A percentile compares a stretch with the other conserved stretches of the same genome.
These are phyloP conservation scores for Neoitamus cyanurus DNA, from an alignment of 2,888 invertebrate species.

Conservation along the genomic window DNA sequence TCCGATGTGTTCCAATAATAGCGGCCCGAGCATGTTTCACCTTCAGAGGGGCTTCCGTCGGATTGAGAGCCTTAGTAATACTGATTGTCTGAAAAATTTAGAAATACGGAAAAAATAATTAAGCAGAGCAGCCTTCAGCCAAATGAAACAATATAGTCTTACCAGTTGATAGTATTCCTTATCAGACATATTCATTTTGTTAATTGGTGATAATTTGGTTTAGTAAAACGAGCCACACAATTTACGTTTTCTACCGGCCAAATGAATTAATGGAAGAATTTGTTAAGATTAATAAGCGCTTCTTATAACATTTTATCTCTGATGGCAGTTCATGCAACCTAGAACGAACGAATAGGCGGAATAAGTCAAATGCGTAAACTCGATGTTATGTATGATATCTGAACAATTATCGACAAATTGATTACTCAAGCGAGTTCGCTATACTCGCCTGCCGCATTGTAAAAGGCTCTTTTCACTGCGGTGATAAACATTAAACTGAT, in stretches of 20 bases:
- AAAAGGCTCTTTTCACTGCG: background rate
- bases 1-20: slow-evolving; percentile 94
- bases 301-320: slow-evolving; percentile 18
- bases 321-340: slow-evolving; percentile 35
- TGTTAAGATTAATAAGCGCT: slow-evolving; percentile 23
- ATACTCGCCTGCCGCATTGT: background rate
- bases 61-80: slow-evolving; percentile 93
- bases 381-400: background rate
- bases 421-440: background rate
- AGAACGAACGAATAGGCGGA: slow-evolving; percentile 13
- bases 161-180: slow-evolving; percentile 54
- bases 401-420: background rate
- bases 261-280: slow-evolving; percentile 32
- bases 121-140: background rate
- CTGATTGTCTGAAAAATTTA: slow-evolving; percentile 78
- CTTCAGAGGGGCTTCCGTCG: slow-evolving; percentile 92
- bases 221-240: slow-evolving; percentile 21
- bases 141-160: slow-evolving; percentile 42
- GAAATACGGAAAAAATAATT: slow-evolving; percentile 59
- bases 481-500: background rate
- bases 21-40: slow-evolving; percentile 98
- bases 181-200: slow-evolving; percentile 52
- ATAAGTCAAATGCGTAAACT: background rate
- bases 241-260: background rate
- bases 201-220: slow-evolving; percentile 33